Conservation (phyloP, 2,888 invertebrate genomes). For the Spodoptera picta region DNA sequence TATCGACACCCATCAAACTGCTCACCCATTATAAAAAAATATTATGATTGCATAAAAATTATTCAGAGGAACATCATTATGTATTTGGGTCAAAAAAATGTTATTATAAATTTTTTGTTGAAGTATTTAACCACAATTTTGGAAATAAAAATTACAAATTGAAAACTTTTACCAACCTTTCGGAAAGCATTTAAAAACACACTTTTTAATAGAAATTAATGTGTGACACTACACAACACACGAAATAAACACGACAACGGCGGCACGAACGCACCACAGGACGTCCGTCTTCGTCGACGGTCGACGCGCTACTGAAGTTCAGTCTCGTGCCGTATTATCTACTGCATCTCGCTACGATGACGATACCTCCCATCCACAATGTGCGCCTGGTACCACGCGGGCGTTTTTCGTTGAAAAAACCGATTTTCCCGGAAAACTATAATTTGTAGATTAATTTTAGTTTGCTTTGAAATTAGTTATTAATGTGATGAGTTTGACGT, state of each 20-base stretch:
- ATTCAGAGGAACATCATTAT: too few species aligned
- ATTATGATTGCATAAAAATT: too few species aligned
- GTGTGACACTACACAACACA: constrained; percentile 57
- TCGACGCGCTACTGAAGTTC: constrained; percentile 80
- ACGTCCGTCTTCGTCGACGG: constrained; percentile 74
- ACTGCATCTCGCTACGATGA: constrained; percentile 74
- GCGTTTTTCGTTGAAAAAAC: constrained; percentile 61
- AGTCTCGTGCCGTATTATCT: constrained; percentile 63
- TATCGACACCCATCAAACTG: constrained; percentile 8
- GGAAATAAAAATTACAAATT: not conserved
- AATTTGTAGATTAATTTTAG: constrained; percentile 17
- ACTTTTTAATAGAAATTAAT: constrained; percentile 44
- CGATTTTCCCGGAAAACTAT: constrained; percentile 57
- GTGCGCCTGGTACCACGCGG: constrained; percentile 72
- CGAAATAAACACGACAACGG: constrained; percentile 58
- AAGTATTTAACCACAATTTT: not conserved
- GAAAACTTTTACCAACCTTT: constrained; percentile 55
- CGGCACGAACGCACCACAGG: constrained; percentile 39
- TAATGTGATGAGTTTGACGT: not conserved
- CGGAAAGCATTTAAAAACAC: constrained; percentile 55
- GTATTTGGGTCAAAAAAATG: not conserved
- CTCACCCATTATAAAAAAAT: constrained; percentile 1
- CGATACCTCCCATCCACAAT: constrained; percentile 65
- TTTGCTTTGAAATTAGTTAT: constrained; percentile 8
- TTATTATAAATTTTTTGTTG: not conserved